A percentile compares a stretch with the other conserved stretches of the same genome.
phyloP scores from a whole-genome alignment of 2,888 invertebrate genomes.

The Aphelenchoides bicaudatus region DNA sequence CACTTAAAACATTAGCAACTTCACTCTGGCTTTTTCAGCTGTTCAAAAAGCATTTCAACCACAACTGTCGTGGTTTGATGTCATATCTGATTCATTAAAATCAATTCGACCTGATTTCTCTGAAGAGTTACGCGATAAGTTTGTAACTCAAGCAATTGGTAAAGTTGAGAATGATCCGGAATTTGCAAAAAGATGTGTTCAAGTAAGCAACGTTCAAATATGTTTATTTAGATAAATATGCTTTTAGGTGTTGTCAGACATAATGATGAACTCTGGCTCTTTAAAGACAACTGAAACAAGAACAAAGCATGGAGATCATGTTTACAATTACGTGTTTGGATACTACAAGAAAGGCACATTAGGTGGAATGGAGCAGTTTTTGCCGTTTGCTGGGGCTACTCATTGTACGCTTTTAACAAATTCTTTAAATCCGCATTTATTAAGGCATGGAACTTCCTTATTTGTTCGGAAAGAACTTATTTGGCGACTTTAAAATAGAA shows the following conservation, averaged over 20 bases:
- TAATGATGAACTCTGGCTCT: no score
- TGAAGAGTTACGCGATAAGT: conserved; percentile 6
- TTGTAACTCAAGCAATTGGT: not conserved
- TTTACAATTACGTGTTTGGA: conserved; percentile 40
- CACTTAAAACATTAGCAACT: no score
- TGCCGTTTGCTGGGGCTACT: conserved; percentile 35
- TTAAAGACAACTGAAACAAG: conserved; percentile 18
- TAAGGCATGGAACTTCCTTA: conserved; percentile 36
- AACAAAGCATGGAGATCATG: conserved; percentile 25
- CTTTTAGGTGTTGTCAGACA: not conserved
- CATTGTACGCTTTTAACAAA: conserved; percentile 46
- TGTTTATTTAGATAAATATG: conserved; percentile 17
- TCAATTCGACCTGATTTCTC: not conserved
- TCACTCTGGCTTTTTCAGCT: no score
- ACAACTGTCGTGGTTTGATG: not conserved
- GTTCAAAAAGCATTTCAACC: not conserved
- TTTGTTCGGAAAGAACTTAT: conserved; percentile 37
- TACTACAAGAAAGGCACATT: conserved; percentile 36
- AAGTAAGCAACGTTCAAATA: conserved; percentile 5
- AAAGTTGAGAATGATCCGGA: conserved; percentile 6
- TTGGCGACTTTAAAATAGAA: conserved; percentile 30
- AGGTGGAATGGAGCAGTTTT: conserved; percentile 26
- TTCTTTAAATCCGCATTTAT: conserved; percentile 41
- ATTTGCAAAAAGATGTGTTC: not conserved
- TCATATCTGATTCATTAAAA: not conserved